Evolutionary conservation across 2,113 vertebrate genomes (phyloP).

Genomic region (Phrynosoma blainvillii): DNA sequence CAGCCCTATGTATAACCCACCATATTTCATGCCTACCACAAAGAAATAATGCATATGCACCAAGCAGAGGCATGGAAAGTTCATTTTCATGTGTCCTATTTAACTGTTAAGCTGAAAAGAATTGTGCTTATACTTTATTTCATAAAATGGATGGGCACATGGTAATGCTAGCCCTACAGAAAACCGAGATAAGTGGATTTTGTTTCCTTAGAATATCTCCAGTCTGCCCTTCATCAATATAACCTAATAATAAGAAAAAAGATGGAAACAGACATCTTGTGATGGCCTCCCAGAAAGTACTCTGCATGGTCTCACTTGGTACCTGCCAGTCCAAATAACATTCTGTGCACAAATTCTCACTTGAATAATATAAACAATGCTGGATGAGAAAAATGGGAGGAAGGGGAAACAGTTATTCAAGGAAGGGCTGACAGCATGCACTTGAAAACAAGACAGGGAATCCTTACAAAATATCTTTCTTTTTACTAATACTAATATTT

Average conservation of each 20-base stretch:
- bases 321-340: conserved; percentile 59
- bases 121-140: neutral
- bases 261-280: neutral
- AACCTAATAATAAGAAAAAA: conserved; percentile 31
- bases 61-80: neutral
- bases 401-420: neutral
- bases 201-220: conserved; percentile 21
- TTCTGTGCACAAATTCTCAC: conserved; percentile 45
- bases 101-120: neutral
- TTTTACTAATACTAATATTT: conserved; percentile 55
- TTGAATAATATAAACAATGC: conserved; percentile 56
- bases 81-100: neutral
- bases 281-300: conserved; percentile 13
- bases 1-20: neutral
- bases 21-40: neutral
- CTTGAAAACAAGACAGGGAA: conserved; percentile 30
- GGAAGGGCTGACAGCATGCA: conserved; percentile 24
- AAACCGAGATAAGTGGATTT: conserved; percentile 15
- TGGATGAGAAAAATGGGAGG: conserved; percentile 45
- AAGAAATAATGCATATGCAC: neutral
- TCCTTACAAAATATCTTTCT: conserved; percentile 47
- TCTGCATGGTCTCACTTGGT: conserved; percentile 36
- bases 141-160: neutral
- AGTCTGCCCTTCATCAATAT: conserved; percentile 6
- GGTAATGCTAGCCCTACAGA: neutral